Evolutionary conservation across 2,888 invertebrate species (phyloP).

Genomic region (Eristalis intricaria): DNA sequence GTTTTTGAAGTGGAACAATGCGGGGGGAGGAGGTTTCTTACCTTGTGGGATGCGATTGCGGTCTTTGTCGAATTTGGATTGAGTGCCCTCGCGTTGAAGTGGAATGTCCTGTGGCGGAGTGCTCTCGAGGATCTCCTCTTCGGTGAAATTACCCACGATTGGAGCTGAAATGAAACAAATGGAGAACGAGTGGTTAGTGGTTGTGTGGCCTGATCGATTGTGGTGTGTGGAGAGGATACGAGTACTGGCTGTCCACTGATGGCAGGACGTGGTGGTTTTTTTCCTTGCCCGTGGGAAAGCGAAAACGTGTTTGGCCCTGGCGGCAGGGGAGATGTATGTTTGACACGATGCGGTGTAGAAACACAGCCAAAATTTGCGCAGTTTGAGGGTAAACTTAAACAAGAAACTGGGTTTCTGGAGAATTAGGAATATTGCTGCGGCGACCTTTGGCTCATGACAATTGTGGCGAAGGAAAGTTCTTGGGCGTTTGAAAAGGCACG

Average conservation of each 20-base stretch:
- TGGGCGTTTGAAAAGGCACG: no score
- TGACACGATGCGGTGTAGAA: no score
- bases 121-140: slow-evolving; percentile 58
- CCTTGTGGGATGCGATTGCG: slow-evolving; percentile 56
- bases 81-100: slow-evolving; percentile 48
- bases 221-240: neutral
- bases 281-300: no score
- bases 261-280: no score
- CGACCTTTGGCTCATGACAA: no score
- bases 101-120: slow-evolving; percentile 61
- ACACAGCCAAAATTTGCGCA: no score
- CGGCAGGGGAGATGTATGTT: no score
- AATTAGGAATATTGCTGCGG: no score
- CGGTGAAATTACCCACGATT: slow-evolving; percentile 59
- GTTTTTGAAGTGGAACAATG: neutral
- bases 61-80: slow-evolving; percentile 54
- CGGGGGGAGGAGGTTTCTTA: neutral
- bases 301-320: no score
- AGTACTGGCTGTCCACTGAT: neutral
- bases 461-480: no score
- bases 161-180: slow-evolving; percentile 46
- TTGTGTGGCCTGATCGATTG: neutral
- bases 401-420: no score
- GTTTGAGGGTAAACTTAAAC: no score
- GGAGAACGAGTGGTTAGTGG: neutral